Evolutionary conservation across 2,113 vertebrate species (phyloP).

Genomic region (Pseudopipra pipra): DNA sequence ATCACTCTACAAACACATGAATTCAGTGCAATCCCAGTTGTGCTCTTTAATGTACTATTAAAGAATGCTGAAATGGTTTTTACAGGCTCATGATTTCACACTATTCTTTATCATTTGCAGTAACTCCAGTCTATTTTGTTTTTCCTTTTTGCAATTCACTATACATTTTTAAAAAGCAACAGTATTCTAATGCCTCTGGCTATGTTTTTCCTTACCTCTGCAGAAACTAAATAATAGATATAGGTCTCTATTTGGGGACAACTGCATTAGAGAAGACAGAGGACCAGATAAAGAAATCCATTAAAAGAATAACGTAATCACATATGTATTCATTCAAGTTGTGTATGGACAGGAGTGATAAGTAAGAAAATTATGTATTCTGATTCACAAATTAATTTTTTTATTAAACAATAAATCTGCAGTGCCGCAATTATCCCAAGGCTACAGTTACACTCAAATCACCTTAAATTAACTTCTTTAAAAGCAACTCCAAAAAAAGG

Average conservation of each 20-base stretch:
- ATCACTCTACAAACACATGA: not conserved
- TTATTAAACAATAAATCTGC: constrained; percentile 55
- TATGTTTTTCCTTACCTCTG: not conserved
- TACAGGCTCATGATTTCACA: not conserved
- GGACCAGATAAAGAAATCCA: not conserved
- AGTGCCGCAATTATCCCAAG: constrained; percentile 12
- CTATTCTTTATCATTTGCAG: not conserved
- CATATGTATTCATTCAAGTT: not conserved
- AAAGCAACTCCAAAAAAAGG: not conserved
- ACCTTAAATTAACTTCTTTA: constrained; percentile 11
- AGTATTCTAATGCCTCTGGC: not conserved
- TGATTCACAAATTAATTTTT: constrained; percentile 47
- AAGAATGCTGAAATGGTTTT: not conserved
- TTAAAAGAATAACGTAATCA: not conserved
- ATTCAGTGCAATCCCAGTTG: not conserved
- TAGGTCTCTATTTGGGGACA: not conserved
- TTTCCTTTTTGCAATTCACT: not conserved
- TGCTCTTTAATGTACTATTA: not conserved
- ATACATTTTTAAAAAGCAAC: not conserved
- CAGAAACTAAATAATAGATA: not conserved
- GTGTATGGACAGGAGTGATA: constrained; percentile 21
- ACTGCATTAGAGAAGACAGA: not conserved
- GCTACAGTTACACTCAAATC: not conserved
- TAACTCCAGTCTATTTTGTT: not conserved
- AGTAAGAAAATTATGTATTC: constrained; percentile 13